A percentile compares a stretch with the other conserved stretches of the same genome.
Evolutionary conservation across 2,797 vertebrate genomes (phyloP).

Genomic region (Saxicola maurus): DNA sequence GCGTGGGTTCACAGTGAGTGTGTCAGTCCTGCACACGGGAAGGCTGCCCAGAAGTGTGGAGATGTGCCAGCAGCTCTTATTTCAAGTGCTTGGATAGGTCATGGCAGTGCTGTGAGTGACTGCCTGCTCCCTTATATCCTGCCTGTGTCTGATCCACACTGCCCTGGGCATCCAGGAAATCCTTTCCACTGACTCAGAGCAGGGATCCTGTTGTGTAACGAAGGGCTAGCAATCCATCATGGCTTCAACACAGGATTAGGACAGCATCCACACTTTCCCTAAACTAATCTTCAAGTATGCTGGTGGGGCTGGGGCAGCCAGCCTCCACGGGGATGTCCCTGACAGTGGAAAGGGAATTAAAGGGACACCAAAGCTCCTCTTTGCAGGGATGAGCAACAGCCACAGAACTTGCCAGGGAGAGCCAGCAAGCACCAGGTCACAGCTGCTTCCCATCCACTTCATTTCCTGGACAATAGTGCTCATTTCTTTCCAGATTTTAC

Average conservation of each 20-base stretch:
- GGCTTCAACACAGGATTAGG: background rate
- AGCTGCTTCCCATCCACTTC: slow-evolving; percentile 26
- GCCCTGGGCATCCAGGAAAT: background rate
- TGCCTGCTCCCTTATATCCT: background rate
- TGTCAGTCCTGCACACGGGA: background rate
- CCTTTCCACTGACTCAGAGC: slow-evolving; percentile 1
- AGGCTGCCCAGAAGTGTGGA: background rate
- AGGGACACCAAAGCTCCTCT: rapidly evolving
- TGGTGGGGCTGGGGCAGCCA: background rate
- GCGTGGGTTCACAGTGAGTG: rapidly evolving
- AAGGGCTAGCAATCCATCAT: background rate
- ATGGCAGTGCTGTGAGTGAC: background rate
- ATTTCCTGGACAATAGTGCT: slow-evolving; percentile 9
- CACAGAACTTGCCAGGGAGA: background rate
- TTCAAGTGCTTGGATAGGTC: background rate
- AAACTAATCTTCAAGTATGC: background rate
- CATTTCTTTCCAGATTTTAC: slow-evolving; percentile 21
- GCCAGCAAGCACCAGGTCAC: background rate
- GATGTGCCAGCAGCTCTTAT: background rate
- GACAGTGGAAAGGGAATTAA: background rate
- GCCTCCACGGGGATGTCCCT: background rate
- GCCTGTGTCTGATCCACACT: rapidly evolving
- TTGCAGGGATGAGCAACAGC: background rate
- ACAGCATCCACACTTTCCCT: background rate
- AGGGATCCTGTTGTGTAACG: background rate